Evolutionary conservation across 2,797 vertebrate genomes (phyloP).

Genomic region (Chaunax sp.): DNA sequence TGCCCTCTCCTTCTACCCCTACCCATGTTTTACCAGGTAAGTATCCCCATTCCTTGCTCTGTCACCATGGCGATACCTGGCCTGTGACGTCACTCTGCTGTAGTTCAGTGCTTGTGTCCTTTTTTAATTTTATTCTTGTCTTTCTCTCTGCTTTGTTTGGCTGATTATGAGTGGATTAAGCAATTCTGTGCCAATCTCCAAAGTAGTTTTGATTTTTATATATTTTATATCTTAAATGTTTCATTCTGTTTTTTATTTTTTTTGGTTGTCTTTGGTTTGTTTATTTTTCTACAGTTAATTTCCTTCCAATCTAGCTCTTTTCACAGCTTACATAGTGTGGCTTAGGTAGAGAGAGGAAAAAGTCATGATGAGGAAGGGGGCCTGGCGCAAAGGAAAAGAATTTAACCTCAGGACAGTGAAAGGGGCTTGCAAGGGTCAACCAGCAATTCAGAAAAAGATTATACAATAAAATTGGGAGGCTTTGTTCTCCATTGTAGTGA

Average conservation of each 20-base stretch:
- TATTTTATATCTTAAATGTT: conserved; percentile 85
- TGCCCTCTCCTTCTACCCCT: conserved; percentile 68
- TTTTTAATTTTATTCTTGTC: conserved; percentile 85
- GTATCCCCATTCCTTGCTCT: conserved; percentile 89
- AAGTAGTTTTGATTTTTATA: conserved; percentile 91
- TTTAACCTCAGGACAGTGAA: conserved; percentile 40
- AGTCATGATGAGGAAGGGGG: conserved; percentile 39
- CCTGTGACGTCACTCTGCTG: conserved; percentile 98
- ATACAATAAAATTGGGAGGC: conserved; percentile 45
- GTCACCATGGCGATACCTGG: conserved; percentile 94
- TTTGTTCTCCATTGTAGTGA: conserved; percentile 60
- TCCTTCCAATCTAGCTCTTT: conserved; percentile 98
- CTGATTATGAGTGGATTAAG: conserved; percentile 99
- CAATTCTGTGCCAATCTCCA: conserved; percentile 91
- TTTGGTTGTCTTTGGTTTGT: conserved; percentile 86
- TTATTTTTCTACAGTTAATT: conserved; percentile 91
- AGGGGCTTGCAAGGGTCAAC: conserved; percentile 47
- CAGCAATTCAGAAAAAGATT: conserved; percentile 41
- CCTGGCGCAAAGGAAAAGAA: conserved; percentile 34
- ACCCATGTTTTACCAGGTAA: conserved; percentile 90
- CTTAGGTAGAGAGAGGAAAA: conserved; percentile 41
- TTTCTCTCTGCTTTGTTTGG: conserved; percentile 99
- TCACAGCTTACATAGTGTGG: conserved; percentile 92
- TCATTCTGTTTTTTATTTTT: conserved; percentile 86
- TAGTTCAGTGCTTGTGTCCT: conserved; percentile 99